phyloP scores from a whole-genome alignment of 2,888 invertebrate species.

The Metacarcinus magister region DNA sequence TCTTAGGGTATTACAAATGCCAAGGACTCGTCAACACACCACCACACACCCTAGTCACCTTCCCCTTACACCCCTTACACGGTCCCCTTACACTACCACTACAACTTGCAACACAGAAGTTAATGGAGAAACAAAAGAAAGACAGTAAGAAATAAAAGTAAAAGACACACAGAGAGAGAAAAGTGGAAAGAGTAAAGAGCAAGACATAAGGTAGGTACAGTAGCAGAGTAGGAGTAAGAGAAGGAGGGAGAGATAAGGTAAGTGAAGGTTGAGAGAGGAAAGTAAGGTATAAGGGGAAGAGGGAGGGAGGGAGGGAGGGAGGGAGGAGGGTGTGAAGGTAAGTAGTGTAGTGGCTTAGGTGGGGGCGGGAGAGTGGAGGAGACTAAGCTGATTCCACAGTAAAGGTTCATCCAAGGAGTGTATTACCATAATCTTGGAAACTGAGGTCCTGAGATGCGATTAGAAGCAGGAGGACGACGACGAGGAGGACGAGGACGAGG shows the following conservation, averaged over 20 bases:
- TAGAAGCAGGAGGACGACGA: conserved; percentile 12
- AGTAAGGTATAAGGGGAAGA: not conserved
- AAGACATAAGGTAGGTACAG: not conserved
- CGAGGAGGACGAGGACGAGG: not conserved
- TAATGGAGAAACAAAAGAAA: too few relatives aligned
- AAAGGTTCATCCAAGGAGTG: not conserved
- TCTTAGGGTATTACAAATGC: not conserved
- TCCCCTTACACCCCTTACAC: too few relatives aligned
- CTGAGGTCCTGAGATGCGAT: conserved; percentile 13
- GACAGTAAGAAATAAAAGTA: too few relatives aligned
- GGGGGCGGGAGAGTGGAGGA: not conserved
- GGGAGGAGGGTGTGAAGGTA: not conserved
- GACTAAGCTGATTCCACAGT: not conserved
- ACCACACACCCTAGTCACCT: too few relatives aligned
- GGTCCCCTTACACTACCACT: too few relatives aligned
- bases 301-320: not conserved
- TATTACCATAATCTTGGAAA: conserved; percentile 5
- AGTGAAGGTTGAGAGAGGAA: not conserved
- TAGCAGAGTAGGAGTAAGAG: not conserved
- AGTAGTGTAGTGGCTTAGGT: not conserved
- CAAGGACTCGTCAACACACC: not conserved
- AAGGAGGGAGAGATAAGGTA: not conserved
- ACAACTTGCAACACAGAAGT: too few relatives aligned
- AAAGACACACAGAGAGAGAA: too few relatives aligned
- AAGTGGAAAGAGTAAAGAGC: too few relatives aligned